Conservation (phyloP, 1,140 invertebrate species). For the Bombus pyrosoma region DNA sequence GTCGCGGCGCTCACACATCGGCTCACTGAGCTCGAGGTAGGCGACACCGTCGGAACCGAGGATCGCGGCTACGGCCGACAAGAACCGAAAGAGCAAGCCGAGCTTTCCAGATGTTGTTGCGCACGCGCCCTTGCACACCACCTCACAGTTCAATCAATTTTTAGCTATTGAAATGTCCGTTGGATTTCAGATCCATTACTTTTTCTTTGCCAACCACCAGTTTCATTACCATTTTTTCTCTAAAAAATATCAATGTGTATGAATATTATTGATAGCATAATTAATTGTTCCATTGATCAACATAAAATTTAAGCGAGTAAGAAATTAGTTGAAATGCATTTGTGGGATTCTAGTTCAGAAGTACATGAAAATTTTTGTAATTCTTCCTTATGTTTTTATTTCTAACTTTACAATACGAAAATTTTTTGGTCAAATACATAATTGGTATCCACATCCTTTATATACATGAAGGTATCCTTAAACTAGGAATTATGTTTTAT, state of each 20-base stretch:
- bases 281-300: background rate
- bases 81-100: conserved; percentile 66
- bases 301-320: background rate
- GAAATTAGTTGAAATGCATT: background rate
- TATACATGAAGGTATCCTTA: background rate
- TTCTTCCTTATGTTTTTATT: background rate
- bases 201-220: background rate
- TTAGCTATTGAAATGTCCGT: conserved; percentile 35
- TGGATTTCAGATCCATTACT: conserved; percentile 14
- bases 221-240: background rate
- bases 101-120: conserved; percentile 52
- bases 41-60: conserved; percentile 64
- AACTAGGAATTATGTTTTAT: background rate
- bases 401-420: background rate
- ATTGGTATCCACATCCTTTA: background rate
- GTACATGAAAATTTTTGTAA: background rate
- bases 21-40: conserved; percentile 70
- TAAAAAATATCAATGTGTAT: background rate
- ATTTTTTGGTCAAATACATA: background rate
- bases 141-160: conserved; percentile 30
- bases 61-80: conserved; percentile 63
- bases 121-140: conserved; percentile 47
- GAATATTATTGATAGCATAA: background rate
- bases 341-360: background rate
- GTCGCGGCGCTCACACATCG: conserved; percentile 71